These are phyloP conservation scores for Drosophila subobscura DNA, from an alignment of 1,140 invertebrate species.

Conservation along the genomic window DNA sequence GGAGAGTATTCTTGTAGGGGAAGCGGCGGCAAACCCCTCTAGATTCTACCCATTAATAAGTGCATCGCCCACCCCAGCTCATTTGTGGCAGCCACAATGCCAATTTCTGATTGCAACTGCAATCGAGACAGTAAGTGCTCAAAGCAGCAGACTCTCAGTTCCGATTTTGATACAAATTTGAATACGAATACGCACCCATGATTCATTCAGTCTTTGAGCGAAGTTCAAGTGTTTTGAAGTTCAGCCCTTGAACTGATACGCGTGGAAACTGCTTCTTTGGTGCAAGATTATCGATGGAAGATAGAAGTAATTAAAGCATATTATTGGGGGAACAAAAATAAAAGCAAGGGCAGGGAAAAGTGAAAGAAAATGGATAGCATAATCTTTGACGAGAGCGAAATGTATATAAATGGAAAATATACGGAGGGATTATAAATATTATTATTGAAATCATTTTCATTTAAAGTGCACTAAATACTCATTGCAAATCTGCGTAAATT, in stretches of 20 bases:
- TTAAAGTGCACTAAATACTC: no score
- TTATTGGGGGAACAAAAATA: not conserved
- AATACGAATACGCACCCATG: conserved; percentile 8
- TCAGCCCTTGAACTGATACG: conserved; percentile 34
- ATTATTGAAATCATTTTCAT: no score
- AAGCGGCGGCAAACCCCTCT: not conserved
- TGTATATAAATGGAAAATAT: not conserved
- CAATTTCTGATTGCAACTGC: conserved; percentile 74
- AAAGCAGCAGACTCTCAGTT: conserved; percentile 22
- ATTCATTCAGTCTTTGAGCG: conserved; percentile 36
- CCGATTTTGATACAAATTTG: conserved; percentile 15
- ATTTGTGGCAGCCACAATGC: conserved; percentile 54
- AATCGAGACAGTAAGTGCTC: conserved; percentile 71
- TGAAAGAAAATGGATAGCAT: not conserved
- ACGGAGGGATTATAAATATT: not conserved
- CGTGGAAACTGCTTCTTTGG: conserved; percentile 5
- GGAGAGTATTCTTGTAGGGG: conserved; percentile 22
- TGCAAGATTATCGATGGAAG: conserved; percentile 15
- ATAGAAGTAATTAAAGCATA: conserved; percentile 23
- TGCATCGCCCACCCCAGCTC: conserved; percentile 36
- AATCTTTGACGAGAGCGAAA: not conserved
- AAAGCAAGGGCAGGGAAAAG: not conserved
- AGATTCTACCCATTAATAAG: conserved; percentile 58
- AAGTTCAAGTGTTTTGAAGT: conserved; percentile 58
- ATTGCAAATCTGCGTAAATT: not conserved